These are phyloP conservation scores for Morbakka virulenta DNA, from an alignment of 30 jellyfish, hydroid and myxozoan species.

Conservation along the genomic window DNA sequence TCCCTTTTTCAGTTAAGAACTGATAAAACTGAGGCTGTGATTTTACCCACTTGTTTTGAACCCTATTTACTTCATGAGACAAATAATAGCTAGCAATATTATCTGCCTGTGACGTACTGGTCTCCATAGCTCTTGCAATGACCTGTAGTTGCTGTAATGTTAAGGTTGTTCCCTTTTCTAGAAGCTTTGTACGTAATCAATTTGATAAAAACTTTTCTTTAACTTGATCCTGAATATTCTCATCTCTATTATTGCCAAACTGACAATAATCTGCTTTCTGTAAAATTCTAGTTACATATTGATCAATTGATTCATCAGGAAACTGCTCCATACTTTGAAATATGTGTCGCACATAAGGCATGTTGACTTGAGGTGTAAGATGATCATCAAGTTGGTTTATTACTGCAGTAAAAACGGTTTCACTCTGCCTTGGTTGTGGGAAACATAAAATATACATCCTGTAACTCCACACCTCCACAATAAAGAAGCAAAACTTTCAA, in stretches of 20 bases:
- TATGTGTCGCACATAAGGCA: constrained; percentile 29
- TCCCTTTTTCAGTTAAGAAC: too few relatives aligned
- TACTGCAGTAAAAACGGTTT: not conserved
- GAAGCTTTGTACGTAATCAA: constrained; percentile 7
- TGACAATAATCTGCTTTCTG: constrained; percentile 46
- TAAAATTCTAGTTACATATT: constrained; percentile 27
- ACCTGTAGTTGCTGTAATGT: too few relatives aligned
- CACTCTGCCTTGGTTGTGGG: not conserved
- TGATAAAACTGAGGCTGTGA: too few relatives aligned
- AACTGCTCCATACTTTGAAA: not conserved
- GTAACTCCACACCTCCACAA: constrained; percentile 39
- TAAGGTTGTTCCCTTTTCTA: too few relatives aligned
- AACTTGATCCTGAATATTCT: constrained; percentile 40
- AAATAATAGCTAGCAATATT: too few relatives aligned
- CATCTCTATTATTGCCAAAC: too few relatives aligned
- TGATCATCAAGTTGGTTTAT: not conserved
- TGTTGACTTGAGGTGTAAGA: constrained; percentile 30
- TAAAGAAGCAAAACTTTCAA: constrained; percentile 49
- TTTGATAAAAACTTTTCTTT: constrained; percentile 27
- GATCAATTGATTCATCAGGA: too few relatives aligned
- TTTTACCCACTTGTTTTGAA: too few relatives aligned
- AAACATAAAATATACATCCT: too few relatives aligned
- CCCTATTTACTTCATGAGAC: too few relatives aligned
- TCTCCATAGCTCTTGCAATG: too few relatives aligned
- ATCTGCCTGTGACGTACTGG: constrained; percentile 12